Percentiles rank a stretch among this genome's conserved stretches.
These are phyloP conservation scores for Rhinolophus sinicus DNA, from an alignment of 2,113 vertebrate species.

Conservation along the genomic window DNA sequence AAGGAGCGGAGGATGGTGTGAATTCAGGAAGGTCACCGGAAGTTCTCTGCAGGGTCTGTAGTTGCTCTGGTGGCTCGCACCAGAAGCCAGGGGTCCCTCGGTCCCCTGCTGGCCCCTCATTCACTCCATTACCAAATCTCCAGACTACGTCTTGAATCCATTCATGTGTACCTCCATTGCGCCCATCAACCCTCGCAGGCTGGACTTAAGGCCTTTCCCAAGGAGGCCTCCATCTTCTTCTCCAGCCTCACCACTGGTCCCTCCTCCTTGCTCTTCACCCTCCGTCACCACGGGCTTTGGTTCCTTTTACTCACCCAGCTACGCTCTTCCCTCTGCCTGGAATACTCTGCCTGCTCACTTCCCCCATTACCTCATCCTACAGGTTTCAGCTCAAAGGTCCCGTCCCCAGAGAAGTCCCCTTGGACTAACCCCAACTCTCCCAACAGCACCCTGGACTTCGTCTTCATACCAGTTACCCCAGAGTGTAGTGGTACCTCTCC, in stretches of 20 bases:
- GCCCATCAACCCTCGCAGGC: accelerated
- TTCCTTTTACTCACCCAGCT: background rate
- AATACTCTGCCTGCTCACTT: background rate
- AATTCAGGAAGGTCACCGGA: background rate
- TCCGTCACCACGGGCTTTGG: background rate
- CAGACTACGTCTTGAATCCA: accelerated
- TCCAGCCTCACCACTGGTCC: background rate
- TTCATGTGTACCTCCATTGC: accelerated
- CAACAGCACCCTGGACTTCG: too few species aligned
- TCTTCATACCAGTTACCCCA: background rate
- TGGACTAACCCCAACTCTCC: background rate
- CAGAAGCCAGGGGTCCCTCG: background rate
- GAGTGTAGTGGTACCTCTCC: background rate
- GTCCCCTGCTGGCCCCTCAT: background rate
- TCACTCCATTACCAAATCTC: background rate
- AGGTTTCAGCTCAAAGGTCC: background rate
- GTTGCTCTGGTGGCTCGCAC: background rate
- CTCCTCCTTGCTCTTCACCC: background rate
- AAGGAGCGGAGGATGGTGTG: background rate
- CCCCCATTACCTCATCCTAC: background rate
- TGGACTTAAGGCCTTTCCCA: background rate
- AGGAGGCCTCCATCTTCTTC: accelerated
- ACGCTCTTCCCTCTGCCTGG: background rate
- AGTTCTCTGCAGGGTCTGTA: background rate
- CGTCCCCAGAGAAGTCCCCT: background rate